A percentile compares a stretch with the other conserved stretches of the same genome.
These are phyloP conservation scores for Plagiodera versicolora DNA, from an alignment of 2,888 invertebrate species.

Conservation along the genomic window DNA sequence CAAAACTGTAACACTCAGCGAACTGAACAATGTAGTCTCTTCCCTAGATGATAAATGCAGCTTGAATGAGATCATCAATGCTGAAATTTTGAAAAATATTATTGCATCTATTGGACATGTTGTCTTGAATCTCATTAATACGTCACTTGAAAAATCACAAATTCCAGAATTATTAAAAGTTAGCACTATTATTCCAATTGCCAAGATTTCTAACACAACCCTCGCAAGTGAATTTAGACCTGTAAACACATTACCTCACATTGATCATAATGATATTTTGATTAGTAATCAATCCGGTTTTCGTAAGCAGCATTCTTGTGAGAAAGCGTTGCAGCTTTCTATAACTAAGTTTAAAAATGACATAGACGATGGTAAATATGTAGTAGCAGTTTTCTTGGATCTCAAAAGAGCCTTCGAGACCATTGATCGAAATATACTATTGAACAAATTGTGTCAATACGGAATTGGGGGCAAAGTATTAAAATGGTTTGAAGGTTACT, in stretches of 20 bases:
- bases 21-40: conserved; percentile 1
- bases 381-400: conserved; percentile 5
- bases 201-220: conserved; percentile 2
- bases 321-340: conserved; percentile 5
- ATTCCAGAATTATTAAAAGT: conserved; percentile 9
- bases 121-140: conserved; percentile 6
- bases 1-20: conserved; percentile 1
- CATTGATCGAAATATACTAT: conserved; percentile 6
- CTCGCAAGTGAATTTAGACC: conserved; percentile 7
- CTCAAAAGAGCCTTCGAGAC: conserved; percentile 8
- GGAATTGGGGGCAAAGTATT: conserved; percentile 1
- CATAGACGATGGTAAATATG: conserved; percentile 8
- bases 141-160: conserved; percentile 1
- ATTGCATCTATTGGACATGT: not conserved
- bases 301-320: conserved; percentile 8
- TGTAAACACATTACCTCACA: conserved; percentile 7
- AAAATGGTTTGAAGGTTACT: not conserved
- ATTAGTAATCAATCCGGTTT: conserved; percentile 6
- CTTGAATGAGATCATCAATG: conserved; percentile 5
- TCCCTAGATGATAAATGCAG: not conserved
- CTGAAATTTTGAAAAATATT: conserved; percentile 6
- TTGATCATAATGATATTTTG: conserved; percentile 5
- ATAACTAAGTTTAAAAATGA: conserved; percentile 7
- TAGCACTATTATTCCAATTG: conserved; percentile 3
- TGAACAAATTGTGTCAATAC: conserved; percentile 3